phyloP scores from a whole-genome alignment of 2,113 vertebrate genomes.

The Mesitornis unicolor region DNA sequence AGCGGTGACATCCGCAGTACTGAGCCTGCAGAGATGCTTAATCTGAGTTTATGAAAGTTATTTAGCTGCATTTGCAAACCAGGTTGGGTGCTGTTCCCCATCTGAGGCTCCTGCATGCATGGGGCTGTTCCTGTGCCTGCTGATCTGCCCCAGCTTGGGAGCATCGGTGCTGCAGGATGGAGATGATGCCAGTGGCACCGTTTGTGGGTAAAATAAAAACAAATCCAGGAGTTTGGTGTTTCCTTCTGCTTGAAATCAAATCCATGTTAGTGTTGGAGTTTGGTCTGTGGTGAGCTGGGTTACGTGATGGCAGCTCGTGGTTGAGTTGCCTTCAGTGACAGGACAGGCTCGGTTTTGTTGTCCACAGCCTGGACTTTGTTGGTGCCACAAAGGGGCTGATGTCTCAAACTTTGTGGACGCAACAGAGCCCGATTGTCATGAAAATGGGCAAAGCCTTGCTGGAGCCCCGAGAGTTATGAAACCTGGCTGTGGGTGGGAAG shows the following conservation, averaged over 20 bases:
- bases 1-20: accelerated
- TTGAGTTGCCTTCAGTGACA: not conserved
- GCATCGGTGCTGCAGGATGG: accelerated
- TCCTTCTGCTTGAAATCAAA: not conserved
- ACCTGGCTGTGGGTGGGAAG: not conserved
- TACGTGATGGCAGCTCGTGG: not conserved
- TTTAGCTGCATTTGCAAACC: not conserved
- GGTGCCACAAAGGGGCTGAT: slow-evolving; percentile 45
- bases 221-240: not conserved
- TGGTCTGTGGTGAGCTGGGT: not conserved
- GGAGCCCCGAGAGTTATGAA: not conserved
- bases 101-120: accelerated
- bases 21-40: not conserved
- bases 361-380: slow-evolving; percentile 29
- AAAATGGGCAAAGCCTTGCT: slow-evolving; percentile 28
- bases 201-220: not conserved
- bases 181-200: accelerated
- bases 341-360: slow-evolving; percentile 24
- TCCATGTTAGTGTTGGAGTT: no score
- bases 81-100: not conserved
- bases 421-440: slow-evolving; percentile 60
- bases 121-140: not conserved
- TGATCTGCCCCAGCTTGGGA: accelerated
- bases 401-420: slow-evolving; percentile 23
- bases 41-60: not conserved